phyloP scores from a whole-genome alignment of 1,140 invertebrate genomes.

The Yoshiicerus persimilis region DNA sequence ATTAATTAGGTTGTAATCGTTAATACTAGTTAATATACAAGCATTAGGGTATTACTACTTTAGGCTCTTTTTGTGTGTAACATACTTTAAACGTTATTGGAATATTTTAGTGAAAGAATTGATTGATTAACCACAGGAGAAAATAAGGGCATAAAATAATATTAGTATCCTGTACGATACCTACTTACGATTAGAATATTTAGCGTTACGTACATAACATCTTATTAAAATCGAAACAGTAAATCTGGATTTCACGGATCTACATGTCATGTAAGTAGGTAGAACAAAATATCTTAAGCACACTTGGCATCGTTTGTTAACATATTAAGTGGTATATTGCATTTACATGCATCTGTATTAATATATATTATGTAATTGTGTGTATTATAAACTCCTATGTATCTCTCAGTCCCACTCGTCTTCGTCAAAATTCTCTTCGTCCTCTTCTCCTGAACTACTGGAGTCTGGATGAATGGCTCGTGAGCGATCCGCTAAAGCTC shows the following conservation, averaged over 20 bases:
- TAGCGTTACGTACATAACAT: neutral
- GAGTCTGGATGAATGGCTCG: constrained; percentile 66
- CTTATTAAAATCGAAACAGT: neutral
- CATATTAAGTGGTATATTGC: neutral
- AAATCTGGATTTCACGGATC: neutral
- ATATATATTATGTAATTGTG: neutral
- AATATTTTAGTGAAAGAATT: neutral
- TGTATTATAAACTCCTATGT: neutral
- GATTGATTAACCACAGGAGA: neutral
- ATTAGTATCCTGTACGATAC: neutral
- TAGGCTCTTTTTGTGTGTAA: neutral
- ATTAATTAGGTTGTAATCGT: neutral
- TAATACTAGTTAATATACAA: neutral
- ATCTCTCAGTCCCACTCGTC: constrained; percentile 66
- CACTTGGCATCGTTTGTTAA: neutral
- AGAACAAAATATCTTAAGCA: neutral
- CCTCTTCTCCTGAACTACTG: constrained; percentile 60
- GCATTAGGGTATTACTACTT: neutral
- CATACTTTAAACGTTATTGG: neutral
- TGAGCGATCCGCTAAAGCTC: constrained; percentile 71
- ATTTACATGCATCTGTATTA: neutral
- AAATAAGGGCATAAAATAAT: neutral
- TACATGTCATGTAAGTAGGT: neutral
- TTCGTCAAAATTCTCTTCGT: constrained; percentile 62
- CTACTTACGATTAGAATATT: neutral